Percentiles rank a stretch among this genome's conserved stretches.
Conservation (phyloP, 2,113 vertebrate species). For the Panthera tigris region DNA sequence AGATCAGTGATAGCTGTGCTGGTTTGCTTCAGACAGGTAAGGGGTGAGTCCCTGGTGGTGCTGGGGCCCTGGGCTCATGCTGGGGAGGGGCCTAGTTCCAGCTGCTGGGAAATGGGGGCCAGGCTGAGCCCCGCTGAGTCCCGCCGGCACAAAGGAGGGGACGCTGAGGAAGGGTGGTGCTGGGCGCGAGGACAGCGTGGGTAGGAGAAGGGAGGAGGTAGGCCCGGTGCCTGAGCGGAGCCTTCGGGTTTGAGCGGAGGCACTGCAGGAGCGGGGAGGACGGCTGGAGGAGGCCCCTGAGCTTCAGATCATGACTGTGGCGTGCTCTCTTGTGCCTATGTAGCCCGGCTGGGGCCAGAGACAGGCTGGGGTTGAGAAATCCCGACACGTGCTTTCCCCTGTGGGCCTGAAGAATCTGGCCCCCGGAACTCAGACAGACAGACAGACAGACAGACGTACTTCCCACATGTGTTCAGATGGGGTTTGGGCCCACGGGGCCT, state of each 20-base stretch:
- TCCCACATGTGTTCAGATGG: background rate
- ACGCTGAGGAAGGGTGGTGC: background rate
- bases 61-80: background rate
- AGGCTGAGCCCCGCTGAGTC: background rate
- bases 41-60: background rate
- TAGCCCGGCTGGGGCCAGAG: background rate
- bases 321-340: background rate
- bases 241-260: fast-evolving
- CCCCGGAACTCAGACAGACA: background rate
- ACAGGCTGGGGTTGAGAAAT: background rate
- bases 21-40: conserved; percentile 97
- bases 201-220: background rate
- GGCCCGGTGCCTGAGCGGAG: background rate
- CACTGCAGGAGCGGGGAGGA: background rate
- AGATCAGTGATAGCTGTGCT: conserved; percentile 89
- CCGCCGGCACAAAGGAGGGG: background rate
- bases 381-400: background rate
- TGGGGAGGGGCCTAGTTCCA: background rate
- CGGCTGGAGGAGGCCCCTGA: background rate
- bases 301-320: fast-evolving
- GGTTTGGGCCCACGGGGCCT: background rate
- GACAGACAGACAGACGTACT: background rate
- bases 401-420: background rate
- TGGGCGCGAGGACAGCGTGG: background rate
- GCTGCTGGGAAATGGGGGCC: background rate